phyloP scores from a whole-genome alignment of 2,888 invertebrate species.

The Thecocarcelia acutangulata region DNA sequence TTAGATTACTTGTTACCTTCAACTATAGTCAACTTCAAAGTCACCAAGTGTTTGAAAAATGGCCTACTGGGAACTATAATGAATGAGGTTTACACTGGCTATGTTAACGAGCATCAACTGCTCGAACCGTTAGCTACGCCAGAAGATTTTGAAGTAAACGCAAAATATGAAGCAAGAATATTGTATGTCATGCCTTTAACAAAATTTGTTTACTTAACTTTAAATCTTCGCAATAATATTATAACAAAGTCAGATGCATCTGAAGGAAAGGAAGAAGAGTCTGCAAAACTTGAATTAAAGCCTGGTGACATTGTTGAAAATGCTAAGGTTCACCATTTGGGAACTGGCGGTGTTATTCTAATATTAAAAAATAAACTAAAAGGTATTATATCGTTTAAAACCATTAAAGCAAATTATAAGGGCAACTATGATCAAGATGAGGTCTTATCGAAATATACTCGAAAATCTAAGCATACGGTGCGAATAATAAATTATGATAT shows the following conservation, averaged over 20 bases:
- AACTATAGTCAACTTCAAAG: constrained; percentile 78
- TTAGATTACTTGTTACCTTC: constrained; percentile 82
- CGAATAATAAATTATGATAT: constrained; percentile 86
- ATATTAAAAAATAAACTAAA: constrained; percentile 76
- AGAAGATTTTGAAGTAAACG: constrained; percentile 79
- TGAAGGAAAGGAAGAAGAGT: background rate
- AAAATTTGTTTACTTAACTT: constrained; percentile 86
- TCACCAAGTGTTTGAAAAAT: constrained; percentile 80
- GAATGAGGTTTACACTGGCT: constrained; percentile 81
- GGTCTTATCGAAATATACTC: constrained; percentile 78
- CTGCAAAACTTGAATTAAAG: constrained; percentile 76
- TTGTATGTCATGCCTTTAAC: constrained; percentile 87
- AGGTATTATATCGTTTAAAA: constrained; percentile 78
- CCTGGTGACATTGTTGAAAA: constrained; percentile 84
- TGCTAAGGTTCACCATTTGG: constrained; percentile 83
- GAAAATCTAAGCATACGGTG: constrained; percentile 81
- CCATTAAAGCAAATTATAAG: constrained; percentile 76
- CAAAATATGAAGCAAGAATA: constrained; percentile 84
- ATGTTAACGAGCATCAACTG: constrained; percentile 80
- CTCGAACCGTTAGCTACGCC: constrained; percentile 78
- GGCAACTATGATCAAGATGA: constrained; percentile 81
- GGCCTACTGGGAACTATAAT: constrained; percentile 82
- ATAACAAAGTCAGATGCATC: constrained; percentile 37
- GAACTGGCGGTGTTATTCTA: constrained; percentile 81
- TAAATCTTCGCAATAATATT: constrained; percentile 75